Percentiles rank a stretch among this genome's conserved stretches.
These are phyloP conservation scores for Aplidium turbinatum DNA, from an alignment of 23 tunicate species.

Conservation along the genomic window DNA sequence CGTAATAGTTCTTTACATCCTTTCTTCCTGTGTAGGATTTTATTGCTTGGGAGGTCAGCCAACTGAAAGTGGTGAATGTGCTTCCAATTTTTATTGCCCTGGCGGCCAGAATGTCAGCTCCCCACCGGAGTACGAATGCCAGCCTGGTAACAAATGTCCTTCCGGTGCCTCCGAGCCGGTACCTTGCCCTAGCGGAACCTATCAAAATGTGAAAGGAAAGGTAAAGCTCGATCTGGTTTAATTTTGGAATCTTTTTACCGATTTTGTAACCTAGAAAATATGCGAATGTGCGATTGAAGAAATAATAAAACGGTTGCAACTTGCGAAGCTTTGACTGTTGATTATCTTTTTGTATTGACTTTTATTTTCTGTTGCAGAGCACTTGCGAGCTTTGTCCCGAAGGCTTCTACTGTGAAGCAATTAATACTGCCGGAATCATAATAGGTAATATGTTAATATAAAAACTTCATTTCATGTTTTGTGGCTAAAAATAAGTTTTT, in stretches of 20 bases:
- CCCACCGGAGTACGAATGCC: slow-evolving; percentile 67
- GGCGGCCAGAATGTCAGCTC: slow-evolving; percentile 61
- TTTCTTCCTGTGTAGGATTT: slow-evolving; percentile 42
- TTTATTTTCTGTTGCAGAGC: slow-evolving; percentile 31
- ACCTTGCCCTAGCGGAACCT: slow-evolving; percentile 88
- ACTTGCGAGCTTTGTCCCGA: slow-evolving; percentile 73
- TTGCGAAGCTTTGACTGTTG: neutral
- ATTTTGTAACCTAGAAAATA: neutral
- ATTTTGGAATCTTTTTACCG: neutral
- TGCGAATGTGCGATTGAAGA: neutral
- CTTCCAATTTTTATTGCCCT: slow-evolving; percentile 78
- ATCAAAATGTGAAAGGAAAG: slow-evolving; percentile 51
- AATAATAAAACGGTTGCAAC: neutral
- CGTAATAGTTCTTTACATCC: too few species aligned
- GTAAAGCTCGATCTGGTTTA: too few species aligned
- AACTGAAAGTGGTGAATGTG: slow-evolving; percentile 50
- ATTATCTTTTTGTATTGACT: too few species aligned
- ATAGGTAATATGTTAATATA: slow-evolving; percentile 21
- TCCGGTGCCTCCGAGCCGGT: slow-evolving; percentile 30
- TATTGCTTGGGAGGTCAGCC: slow-evolving; percentile 74
- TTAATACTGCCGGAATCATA: slow-evolving; percentile 24
- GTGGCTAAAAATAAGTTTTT: neutral
- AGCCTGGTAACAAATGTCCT: slow-evolving; percentile 67
- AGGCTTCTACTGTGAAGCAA: slow-evolving; percentile 84
- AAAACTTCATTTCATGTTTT: neutral